Evolutionary conservation across 2,797 vertebrate species (phyloP), one percentile per base, ranked within the genome.

Genomic region (Labeo calbasu): DNA sequence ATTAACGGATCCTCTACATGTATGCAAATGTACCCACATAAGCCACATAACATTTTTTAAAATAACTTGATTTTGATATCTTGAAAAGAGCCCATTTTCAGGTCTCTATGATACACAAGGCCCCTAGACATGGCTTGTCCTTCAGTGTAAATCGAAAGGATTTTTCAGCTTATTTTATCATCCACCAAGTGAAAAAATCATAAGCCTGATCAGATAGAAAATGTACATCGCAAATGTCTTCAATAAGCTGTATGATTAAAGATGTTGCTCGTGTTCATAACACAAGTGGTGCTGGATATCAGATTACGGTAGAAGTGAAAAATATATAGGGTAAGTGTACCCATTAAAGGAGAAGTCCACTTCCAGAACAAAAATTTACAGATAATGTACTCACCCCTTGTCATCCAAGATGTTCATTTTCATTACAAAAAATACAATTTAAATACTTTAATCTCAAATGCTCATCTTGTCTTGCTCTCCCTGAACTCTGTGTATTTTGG

Each of bases 21-120:
- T 40, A 43, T 76, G 36, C 32, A 77, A 77, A 77, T 59, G 21
- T 77, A 13, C 53, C n/a, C 73, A 6, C 50, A 73, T 32, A 32
- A 32, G 2, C 70, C 14, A 59, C 12, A 6, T 43, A 43, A 17
- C 32, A 43, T 12, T 55, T 53, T 55, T 75, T 32, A 73, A 53
- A 73, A 73, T 53, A 21, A 19, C 71, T 53, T 73, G 48, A 73
- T 51, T 72, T 51, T 19, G 9, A 32, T 72, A 2, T 17, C 8
- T 28, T 71, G 2, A 50, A 50, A 50, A 72, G 46, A 48, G 46
- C 23, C 7, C 4, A 50, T 48, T 3, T 9, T 50, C 48, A 3
- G 15, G 23, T 50, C n/a, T 71, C 69, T 48, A 23, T 23, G 69
- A 73, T 51, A 21, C 48, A 73, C 48, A 51, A 36, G 48, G 4